phyloP scores from a whole-genome alignment of 2,113 vertebrate genomes.

The Rhinopomastus cyanomelas region DNA sequence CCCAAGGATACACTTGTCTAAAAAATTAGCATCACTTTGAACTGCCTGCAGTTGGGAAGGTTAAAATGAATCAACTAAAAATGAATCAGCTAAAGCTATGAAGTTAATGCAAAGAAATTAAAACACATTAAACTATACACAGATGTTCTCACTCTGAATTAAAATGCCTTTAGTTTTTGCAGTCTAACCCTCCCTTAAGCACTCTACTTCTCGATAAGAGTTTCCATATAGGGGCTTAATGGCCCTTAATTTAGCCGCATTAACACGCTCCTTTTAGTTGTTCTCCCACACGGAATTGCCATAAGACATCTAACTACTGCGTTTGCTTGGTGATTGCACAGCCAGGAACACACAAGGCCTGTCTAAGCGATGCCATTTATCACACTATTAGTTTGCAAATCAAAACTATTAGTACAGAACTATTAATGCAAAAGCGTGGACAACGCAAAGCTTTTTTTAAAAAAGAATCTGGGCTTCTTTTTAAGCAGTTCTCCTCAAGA shows the following conservation, averaged over 20 bases:
- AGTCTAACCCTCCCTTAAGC: constrained; percentile 12
- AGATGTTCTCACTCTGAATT: constrained; percentile 11
- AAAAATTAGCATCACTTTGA: not conserved
- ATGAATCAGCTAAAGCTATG: not conserved
- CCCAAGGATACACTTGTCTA: not conserved
- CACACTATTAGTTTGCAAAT: constrained; percentile 28
- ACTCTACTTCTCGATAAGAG: constrained; percentile 15
- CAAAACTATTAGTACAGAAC: constrained; percentile 3
- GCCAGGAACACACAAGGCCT: not conserved
- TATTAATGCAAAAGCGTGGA: not conserved
- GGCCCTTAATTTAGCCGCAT: constrained; percentile 48
- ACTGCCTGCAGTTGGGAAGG: not conserved
- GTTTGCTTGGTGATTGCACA: constrained; percentile 14
- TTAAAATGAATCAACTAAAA: constrained; percentile 26
- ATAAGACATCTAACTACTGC: not conserved
- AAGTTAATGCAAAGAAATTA: constrained; percentile 43
- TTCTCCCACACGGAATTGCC: constrained; percentile 27
- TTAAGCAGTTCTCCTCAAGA: not conserved
- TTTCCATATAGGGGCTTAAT: constrained; percentile 29
- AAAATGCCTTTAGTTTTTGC: constrained; percentile 28
- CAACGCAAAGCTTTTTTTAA: not conserved
- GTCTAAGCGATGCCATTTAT: constrained; percentile 41
- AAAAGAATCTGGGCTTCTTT: not conserved
- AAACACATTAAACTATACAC: constrained; percentile 9
- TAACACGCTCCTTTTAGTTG: constrained; percentile 26